Evolutionary conservation across 2,888 invertebrate species (phyloP), one percentile per base, ranked within the genome.

Genomic region (Argyresthia albistria): DNA sequence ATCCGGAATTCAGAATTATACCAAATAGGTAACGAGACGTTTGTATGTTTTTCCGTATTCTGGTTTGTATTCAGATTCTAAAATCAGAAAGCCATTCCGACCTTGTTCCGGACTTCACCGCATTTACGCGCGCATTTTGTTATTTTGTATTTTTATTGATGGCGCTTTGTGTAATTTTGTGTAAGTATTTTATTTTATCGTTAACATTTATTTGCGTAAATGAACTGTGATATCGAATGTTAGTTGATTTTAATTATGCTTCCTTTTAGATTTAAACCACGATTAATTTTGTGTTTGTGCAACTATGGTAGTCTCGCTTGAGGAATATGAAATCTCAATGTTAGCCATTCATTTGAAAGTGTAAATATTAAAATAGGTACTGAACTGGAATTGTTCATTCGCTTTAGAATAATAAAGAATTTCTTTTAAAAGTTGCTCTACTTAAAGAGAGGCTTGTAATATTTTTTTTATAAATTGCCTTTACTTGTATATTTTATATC

Each of bases 211-310:
- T 83, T 87, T 86, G 84, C 86, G 84, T 87, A 87, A 86, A 86
- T 80, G 80, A 86, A 80, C 87, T 87, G 87, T 87, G 87, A 87
- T 87, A 87, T 84, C 77, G 73, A 80, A 79, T 73, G 71, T 73
- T 84, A 84, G 79, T 81, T 75, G 64, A 63, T 80, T 52, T 82
- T 76, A 75, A 78, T 78, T 76, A 75, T 69, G 71, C 76, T 76
- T 79, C 74, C 68, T 75, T 70, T 69, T 70, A 68, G 71, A 63
- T 66, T 72, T 70, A 67, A 25, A 25, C 25, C 25, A 25, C 2
- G 25, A 25, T 25, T 70, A 64, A 46, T 16, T 35, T 10, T 25
- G 46, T 25, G 8, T 11, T 8, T 46, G 16, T 25, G 25, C 11
- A 25, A 46, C 4, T 45, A 8, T 14, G 45, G 14, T 15, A 15